Evolutionary conservation across 2,113 vertebrate genomes (phyloP), one percentile per base, ranked within the genome.

Genomic region (Todiramphus saurophagus): DNA sequence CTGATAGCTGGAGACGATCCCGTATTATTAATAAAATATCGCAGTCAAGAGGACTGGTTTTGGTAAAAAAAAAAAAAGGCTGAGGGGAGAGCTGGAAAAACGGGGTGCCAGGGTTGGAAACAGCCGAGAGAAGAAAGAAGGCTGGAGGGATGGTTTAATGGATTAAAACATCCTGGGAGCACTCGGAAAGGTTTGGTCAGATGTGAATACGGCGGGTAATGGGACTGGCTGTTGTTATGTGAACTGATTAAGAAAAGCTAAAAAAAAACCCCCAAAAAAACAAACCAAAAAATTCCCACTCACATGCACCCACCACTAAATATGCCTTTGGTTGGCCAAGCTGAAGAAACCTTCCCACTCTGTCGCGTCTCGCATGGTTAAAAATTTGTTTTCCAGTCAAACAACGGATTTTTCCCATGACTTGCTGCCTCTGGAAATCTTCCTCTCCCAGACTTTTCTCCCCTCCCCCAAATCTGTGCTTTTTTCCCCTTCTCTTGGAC

Each of bases 191-290:
- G 37, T 64, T 50, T 2, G 2, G 50, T 11, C 3, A 14, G 89
- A 43, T 72, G 66, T 3, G 4, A 53, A 64, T 1, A 2, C 0
- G 1, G 14, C 0, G 51, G 67, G n/a, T 21, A 64, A 50, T 0
- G 7, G 41, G 30, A 41, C 58, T 1, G 3, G 87, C 33, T n/a
- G 25, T 6, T 14, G 11, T 63, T 68, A 68, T 64, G 80, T 73
- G 80, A 93, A 63, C 59, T 24, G 19, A 73, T 58, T 27, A 82
- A 48, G 10, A 11, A 67, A 37, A 69, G 31, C 55, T 83, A 48
- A 83, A 78, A 62, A 46, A 33, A 55, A 55, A 5, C 8, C 27
- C 48, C 37, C 56, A 39, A 27, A 28, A 53, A 50, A 11, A 11
- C 24, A 50, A 24, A 10, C 25, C 28, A 53, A 53, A 27, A 28